Conservation (phyloP, 1,140 invertebrate species). For the Venustaconcha ellipsiformis region DNA sequence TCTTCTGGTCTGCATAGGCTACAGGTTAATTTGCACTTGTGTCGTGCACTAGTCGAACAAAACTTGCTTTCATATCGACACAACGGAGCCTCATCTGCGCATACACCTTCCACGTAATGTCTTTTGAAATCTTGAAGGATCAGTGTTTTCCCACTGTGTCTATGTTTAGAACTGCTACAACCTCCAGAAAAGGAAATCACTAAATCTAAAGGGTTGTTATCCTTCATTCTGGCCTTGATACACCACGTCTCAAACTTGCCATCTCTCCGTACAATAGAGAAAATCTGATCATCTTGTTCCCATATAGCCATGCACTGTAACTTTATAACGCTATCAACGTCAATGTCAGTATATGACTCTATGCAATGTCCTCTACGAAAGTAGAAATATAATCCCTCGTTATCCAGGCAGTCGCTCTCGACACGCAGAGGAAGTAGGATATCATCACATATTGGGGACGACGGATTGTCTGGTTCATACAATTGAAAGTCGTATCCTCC, state of each 20-base stretch:
- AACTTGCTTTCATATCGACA: slow-evolving; percentile 19
- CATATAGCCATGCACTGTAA: slow-evolving; percentile 19
- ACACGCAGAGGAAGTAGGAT: slow-evolving; percentile 29
- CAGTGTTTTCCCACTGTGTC: slow-evolving; percentile 13
- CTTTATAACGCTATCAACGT: slow-evolving; percentile 8
- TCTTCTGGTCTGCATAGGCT: slow-evolving; percentile 28
- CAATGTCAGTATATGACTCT: slow-evolving; percentile 6
- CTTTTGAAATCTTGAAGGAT: slow-evolving; percentile 32
- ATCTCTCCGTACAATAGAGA: slow-evolving; percentile 24
- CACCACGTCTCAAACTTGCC: slow-evolving; percentile 22
- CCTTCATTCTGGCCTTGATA: slow-evolving; percentile 5
- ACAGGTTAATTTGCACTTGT: slow-evolving; percentile 28
- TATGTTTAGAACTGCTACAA: slow-evolving; percentile 10
- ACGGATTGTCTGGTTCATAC: slow-evolving; percentile 8
- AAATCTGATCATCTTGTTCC: slow-evolving; percentile 17
- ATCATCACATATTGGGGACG: slow-evolving; percentile 22
- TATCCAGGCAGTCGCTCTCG: slow-evolving; percentile 23
- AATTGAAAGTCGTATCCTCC: slow-evolving; percentile 32
- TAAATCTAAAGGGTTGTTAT: slow-evolving; percentile 14
- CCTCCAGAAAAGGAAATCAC: slow-evolving; percentile 20
- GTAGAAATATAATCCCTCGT: slow-evolving; percentile 27
- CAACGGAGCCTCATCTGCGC: slow-evolving; percentile 26
- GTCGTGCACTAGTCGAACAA: slow-evolving; percentile 9
- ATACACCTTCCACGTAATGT: slow-evolving; percentile 25
- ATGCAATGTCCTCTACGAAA: slow-evolving; percentile 27